Evolutionary conservation across 2,797 vertebrate species (phyloP).

Genomic region (Threskiornis aethiopicus): DNA sequence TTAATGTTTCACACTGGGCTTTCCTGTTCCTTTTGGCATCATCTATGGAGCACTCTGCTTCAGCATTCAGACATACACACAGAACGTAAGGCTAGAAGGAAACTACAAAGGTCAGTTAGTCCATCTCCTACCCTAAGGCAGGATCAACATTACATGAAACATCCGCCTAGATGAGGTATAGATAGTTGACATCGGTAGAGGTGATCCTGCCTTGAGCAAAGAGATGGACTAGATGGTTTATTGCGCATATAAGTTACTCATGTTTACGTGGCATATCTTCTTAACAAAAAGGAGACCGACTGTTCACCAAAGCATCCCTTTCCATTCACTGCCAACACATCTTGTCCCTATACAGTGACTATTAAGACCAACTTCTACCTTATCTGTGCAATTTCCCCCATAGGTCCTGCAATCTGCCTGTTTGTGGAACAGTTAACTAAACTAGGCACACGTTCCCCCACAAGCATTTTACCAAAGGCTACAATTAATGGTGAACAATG

Average conservation of each 20-base stretch:
- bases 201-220: neutral
- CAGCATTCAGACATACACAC: neutral
- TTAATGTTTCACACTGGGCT: neutral
- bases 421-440: neutral
- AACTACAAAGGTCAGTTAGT: neutral
- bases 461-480: neutral
- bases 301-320: neutral
- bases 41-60: neutral
- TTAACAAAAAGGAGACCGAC: neutral
- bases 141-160: neutral
- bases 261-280: neutral
- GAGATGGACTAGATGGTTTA: neutral
- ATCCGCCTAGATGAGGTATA: neutral
- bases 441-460: fast-evolving
- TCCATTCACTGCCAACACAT: neutral
- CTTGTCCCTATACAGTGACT: neutral
- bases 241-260: neutral
- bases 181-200: neutral
- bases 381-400: neutral
- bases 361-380: neutral
- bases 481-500: neutral
- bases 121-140: neutral
- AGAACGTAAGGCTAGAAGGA: neutral
- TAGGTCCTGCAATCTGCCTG: neutral
- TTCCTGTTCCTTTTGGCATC: neutral